A percentile compares a stretch with the other conserved stretches of the same genome.
Evolutionary conservation across 2,888 invertebrate genomes (phyloP).

Genomic region (Metopia argyrocephala): DNA sequence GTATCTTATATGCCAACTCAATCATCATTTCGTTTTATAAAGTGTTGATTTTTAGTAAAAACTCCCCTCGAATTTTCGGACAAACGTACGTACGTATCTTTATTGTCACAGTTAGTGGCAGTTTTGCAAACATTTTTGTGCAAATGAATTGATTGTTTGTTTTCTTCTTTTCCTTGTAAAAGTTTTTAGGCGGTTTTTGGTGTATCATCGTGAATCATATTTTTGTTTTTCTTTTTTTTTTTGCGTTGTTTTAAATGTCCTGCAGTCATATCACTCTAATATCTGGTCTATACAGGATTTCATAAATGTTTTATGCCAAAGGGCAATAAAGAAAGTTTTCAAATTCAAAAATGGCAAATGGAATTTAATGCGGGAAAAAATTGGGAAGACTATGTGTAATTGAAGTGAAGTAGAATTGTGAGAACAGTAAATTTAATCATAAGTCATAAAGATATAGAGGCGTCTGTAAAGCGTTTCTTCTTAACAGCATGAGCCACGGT

Average conservation of each 20-base stretch:
- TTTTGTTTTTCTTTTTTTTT: neutral
- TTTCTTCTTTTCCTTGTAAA: slow-evolving; percentile 21
- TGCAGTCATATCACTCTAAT: slow-evolving; percentile 56
- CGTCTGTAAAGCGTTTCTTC: too few species aligned
- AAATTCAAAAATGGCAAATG: slow-evolving; percentile 29
- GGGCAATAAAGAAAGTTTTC: slow-evolving; percentile 22
- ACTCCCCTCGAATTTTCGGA: slow-evolving; percentile 47
- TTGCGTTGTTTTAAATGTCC: slow-evolving; percentile 24
- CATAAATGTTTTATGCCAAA: slow-evolving; percentile 51
- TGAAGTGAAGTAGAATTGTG: neutral
- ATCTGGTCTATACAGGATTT: slow-evolving; percentile 51
- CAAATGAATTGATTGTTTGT: slow-evolving; percentile 44
- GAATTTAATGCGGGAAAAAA: slow-evolving; percentile 14
- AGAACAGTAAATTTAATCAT: too few species aligned
- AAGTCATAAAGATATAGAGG: too few species aligned
- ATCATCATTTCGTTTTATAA: slow-evolving; percentile 40
- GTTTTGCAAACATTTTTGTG: slow-evolving; percentile 54
- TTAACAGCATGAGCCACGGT: too few species aligned
- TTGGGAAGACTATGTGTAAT: neutral
- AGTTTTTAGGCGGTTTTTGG: slow-evolving; percentile 26
- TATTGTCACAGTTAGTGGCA: slow-evolving; percentile 50
- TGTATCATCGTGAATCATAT: slow-evolving; percentile 50
- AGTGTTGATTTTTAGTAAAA: slow-evolving; percentile 61
- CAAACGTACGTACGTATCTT: slow-evolving; percentile 34
- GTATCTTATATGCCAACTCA: slow-evolving; percentile 14